Conservation (phyloP, 2,113 vertebrate genomes). For the Micronycteris hirsuta region DNA sequence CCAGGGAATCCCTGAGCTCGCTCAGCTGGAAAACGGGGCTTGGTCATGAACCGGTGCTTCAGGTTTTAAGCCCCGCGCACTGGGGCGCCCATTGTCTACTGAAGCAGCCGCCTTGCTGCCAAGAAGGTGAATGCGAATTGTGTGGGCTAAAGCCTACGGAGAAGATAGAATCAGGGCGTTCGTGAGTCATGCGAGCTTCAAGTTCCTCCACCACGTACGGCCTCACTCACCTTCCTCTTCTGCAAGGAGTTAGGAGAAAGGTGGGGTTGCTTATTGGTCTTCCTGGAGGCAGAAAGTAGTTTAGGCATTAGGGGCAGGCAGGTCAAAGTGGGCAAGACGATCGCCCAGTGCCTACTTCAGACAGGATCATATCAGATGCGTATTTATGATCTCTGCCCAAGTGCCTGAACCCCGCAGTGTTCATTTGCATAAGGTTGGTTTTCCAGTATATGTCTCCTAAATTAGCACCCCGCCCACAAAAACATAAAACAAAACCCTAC, state of each 20-base stretch:
- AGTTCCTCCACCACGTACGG: not conserved
- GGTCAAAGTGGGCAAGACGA: not conserved
- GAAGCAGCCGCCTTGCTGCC: constrained; percentile 16
- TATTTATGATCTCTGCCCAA: not conserved
- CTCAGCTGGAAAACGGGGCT: constrained; percentile 27
- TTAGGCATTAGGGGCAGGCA: not conserved
- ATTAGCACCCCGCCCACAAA: not conserved
- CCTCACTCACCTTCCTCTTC: not conserved
- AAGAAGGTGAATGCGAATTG: not conserved
- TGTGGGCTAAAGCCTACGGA: constrained; percentile 6
- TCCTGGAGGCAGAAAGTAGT: not conserved
- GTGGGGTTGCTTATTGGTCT: not conserved
- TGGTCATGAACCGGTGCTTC: constrained; percentile 16
- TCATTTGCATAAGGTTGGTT: not conserved
- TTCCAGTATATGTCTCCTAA: not conserved
- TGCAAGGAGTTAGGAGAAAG: constrained; percentile 10
- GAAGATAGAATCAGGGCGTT: not conserved
- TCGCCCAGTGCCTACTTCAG: not conserved
- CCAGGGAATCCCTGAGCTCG: not conserved
- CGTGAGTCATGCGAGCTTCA: constrained; percentile 5
- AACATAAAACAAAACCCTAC: constrained; percentile 4
- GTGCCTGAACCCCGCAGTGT: not conserved
- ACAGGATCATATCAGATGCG: not conserved
- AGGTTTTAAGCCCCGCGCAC: not conserved
- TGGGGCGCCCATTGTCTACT: constrained; percentile 19